phyloP scores from a whole-genome alignment of 2,797 vertebrate genomes.

The Anguilla pacifica region DNA sequence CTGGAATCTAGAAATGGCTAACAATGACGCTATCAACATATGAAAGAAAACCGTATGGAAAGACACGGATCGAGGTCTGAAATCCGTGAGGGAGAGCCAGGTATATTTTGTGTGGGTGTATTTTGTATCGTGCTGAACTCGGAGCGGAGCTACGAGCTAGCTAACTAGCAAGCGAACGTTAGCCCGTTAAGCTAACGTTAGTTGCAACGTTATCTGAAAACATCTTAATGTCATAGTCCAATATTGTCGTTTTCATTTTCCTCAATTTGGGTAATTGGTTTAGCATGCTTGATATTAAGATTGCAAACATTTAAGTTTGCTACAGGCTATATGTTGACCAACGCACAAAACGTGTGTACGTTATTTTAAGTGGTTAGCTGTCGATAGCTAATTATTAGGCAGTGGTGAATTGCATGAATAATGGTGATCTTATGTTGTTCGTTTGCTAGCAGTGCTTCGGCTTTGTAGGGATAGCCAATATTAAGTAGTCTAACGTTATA shows the following conservation, averaged over 20 bases:
- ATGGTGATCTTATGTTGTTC: neutral
- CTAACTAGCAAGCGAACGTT: neutral
- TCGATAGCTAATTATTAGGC: neutral
- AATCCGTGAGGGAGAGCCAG: constrained; percentile 30
- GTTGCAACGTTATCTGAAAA: neutral
- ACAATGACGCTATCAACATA: constrained; percentile 21
- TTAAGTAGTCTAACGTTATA: neutral
- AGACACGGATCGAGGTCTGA: constrained; percentile 16
- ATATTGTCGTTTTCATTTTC: neutral
- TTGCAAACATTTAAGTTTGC: neutral
- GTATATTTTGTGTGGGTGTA: constrained; percentile 39
- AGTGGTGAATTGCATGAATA: neutral
- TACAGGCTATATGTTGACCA: neutral
- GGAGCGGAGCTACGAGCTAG: neutral
- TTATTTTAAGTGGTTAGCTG: neutral
- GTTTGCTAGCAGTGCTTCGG: neutral
- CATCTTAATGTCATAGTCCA: neutral
- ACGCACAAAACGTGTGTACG: neutral
- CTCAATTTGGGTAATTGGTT: neutral
- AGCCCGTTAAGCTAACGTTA: neutral
- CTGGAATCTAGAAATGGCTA: constrained; percentile 30
- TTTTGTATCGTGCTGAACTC: neutral
- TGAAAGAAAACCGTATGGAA: constrained; percentile 35
- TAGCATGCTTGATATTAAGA: neutral
- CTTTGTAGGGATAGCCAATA: too few species aligned